Base-by-base conservation (phyloP, 2,797 vertebrate genomes). In the Tokudaia muenninki region DNA sequence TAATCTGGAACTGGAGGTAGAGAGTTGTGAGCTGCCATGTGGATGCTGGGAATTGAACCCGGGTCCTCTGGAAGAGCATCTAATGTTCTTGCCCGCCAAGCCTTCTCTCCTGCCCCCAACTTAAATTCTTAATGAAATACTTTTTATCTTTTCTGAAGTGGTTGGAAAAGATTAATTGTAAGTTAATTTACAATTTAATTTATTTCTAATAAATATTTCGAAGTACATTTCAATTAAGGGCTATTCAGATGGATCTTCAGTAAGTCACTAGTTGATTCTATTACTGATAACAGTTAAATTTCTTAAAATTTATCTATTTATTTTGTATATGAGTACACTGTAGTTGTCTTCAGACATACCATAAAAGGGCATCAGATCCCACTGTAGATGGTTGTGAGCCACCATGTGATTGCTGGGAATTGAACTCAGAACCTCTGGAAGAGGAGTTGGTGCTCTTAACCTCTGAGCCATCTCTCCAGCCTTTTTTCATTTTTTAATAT, bases 131-230 rank as follows among this genome's bases (percentile, higher is more conserved):
- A 70, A 37, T 79, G 37, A 87, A 65, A 77, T 31, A 83, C 21
- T 10, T 59, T 57, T 31, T 72, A 10, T 80, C 47, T 81, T 91
- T 55, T 34, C 55, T 52, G 13, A 96, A 82, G 41, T 79, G 3
- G 1, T 92, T 90, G 24, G 29, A 10, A 77, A 86, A 88, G 81
- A 92, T 41, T 37, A 78, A 74, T 59, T 88, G 21, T 91, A 91
- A 78, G 16, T 70, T 70, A 70, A n/a, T 70, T 70, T 70, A 37
- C 34, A n/a, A 37, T 70, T 70, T 70, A 70, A 70, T n/a, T 70
- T 93, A 55, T 52, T 86, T 91, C 34, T 81, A 22, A 74, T 92
- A 89, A 83, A 37, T 31, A 94, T 84, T 92, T 95, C 19, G 92
- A 75, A 92, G 61, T 94, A n/a, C 17, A 74, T 70, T 74, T 92